Conservation (phyloP, 2,797 vertebrate genomes). For the Sparidentex hasta region DNA sequence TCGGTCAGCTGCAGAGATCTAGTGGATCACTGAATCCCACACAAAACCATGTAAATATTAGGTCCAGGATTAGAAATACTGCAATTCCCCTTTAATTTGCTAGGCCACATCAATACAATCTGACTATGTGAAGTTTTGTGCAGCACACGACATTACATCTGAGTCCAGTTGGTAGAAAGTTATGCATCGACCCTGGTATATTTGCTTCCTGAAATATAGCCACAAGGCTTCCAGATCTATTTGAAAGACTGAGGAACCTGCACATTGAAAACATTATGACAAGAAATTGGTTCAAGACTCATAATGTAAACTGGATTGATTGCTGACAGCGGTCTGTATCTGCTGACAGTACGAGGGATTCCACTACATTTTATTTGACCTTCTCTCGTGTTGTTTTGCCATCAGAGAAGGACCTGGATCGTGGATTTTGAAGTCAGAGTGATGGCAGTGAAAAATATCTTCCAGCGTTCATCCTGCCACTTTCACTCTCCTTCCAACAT, state of each 20-base stretch:
- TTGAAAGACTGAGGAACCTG: constrained; percentile 33
- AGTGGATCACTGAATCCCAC: too few relatives aligned
- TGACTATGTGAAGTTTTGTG: constrained; percentile 42
- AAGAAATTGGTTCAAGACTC: constrained; percentile 59
- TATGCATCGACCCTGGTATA: constrained; percentile 5
- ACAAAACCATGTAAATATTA: too few relatives aligned
- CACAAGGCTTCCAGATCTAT: constrained; percentile 28
- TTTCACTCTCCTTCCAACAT: constrained; percentile 52
- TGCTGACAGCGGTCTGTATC: constrained; percentile 51
- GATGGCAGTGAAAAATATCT: constrained; percentile 56
- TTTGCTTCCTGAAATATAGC: constrained; percentile 31
- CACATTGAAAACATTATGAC: constrained; percentile 47
- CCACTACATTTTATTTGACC: constrained; percentile 38
- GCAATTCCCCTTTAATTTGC: too few relatives aligned
- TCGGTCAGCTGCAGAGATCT: too few relatives aligned
- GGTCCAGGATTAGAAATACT: too few relatives aligned
- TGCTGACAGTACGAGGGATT: constrained; percentile 42
- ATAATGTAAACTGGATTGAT: constrained; percentile 44
- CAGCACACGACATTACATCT: constrained; percentile 54
- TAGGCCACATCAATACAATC: constrained; percentile 11
- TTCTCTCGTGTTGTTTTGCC: constrained; percentile 45
- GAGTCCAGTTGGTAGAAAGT: constrained; percentile 13
- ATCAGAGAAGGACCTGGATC: constrained; percentile 65
- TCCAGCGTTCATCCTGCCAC: constrained; percentile 59
- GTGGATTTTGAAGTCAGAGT: constrained; percentile 62